Conservation (phyloP, 2,888 invertebrate species). For the Euzophera pinguis region DNA sequence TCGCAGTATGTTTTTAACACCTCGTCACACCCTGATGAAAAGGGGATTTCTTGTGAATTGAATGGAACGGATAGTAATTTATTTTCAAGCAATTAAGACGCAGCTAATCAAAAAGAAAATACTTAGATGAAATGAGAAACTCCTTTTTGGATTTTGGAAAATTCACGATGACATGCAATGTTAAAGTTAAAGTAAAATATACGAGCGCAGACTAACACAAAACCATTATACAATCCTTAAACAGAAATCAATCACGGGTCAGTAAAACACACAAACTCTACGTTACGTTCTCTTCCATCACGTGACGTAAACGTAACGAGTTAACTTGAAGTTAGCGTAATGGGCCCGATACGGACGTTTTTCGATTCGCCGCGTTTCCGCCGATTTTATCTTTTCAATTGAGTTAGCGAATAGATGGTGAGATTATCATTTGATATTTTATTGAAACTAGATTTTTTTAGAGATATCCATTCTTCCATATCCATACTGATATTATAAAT, state of each 20-base stretch:
- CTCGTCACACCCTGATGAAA: too few species aligned
- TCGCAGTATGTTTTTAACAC: too few species aligned
- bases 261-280: not conserved
- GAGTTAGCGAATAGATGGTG: not conserved
- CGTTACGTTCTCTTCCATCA: conserved; percentile 1
- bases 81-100: too few species aligned
- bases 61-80: too few species aligned
- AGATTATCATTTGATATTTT: not conserved
- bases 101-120: too few species aligned
- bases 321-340: not conserved
- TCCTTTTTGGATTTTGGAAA: too few species aligned
- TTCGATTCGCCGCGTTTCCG: conserved; percentile 3
- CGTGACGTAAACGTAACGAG: not conserved
- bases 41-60: too few species aligned
- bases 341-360: not conserved
- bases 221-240: not conserved
- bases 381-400: conserved; percentile 5
- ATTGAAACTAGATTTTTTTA: not conserved
- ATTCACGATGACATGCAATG: too few species aligned
- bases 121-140: too few species aligned
- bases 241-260: not conserved
- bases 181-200: too few species aligned
- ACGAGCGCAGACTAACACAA: not conserved
- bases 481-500: too few species aligned
- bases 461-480: too few species aligned